Base-by-base conservation (phyloP, 2,797 vertebrate species). In the Cygnus olor region DNA sequence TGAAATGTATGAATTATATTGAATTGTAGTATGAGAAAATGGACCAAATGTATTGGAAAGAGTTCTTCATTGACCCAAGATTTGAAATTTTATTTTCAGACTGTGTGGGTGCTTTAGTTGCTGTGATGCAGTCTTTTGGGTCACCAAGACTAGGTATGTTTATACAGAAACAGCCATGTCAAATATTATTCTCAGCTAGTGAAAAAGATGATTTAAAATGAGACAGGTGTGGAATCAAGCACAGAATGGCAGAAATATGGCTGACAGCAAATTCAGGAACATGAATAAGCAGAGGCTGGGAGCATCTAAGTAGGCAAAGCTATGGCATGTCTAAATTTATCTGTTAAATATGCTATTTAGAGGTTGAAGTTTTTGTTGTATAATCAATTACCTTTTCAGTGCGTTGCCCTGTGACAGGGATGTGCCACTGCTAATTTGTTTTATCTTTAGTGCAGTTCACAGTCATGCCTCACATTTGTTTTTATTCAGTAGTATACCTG, bases 341-440 rank as follows among this genome's bases (percentile, higher is more conserved):
- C 80, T 74, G 76, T 83, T 95, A 94, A 93, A 91, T 63, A 72
- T 7, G 51, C 51, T 69, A 44, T 72, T 68, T 64, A 68, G 74
- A 84, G 63, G 88, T 71, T 66, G 90, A 92, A 88, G 80, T 87
- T 94, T 80, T 74, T 70, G 76, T 60, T 11, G 30, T 79, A 54
- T 85, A 82, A 94, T 94, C 82, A 74, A 77, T 94, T 92, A 88
- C 94, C 87, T 95, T 89, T 90, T 80, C 84, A 88, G 74, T 72
- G 85, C 60, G 12, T 66, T 13, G 54, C 86, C 80, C 82, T 72
- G 72, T 90, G 84, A 86, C 72, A 49, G 70, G n/a, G 54, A 66
- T 4, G 1, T 14, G 32, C 78, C 4, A 7, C 80, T 90, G 89
- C 69, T 96, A 66, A 93, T 96, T 96, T 95, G 81, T 87, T 95